Evolutionary conservation across 1,140 invertebrate species (phyloP).

Genomic region (Pseudomyrmex gracilis): DNA sequence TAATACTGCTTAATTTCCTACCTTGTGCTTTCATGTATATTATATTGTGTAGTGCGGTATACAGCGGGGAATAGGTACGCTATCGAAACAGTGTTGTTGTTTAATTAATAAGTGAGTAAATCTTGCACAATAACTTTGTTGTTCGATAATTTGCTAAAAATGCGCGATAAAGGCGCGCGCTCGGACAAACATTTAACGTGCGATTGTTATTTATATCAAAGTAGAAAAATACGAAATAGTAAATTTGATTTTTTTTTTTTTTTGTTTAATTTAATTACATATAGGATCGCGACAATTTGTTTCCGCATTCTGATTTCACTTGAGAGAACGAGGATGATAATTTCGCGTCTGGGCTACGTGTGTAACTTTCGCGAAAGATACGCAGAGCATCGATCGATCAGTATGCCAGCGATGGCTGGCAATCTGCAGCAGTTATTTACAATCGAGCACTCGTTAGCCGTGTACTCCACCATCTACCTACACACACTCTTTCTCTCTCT

Average conservation of each 20-base stretch:
- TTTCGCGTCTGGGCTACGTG: background rate
- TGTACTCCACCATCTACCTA: conserved; percentile 40
- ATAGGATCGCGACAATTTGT: background rate
- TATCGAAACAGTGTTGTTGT: conserved; percentile 38
- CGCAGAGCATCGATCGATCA: conserved; percentile 52
- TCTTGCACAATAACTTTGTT: conserved; percentile 7
- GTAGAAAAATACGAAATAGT: too few species aligned
- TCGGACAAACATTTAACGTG: background rate
- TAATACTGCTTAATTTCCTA: conserved; percentile 30
- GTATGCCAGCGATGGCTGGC: conserved; percentile 47
- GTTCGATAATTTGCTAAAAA: conserved; percentile 1
- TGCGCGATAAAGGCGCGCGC: background rate
- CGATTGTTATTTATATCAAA: too few species aligned
- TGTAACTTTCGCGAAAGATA: conserved; percentile 50
- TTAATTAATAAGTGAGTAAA: conserved; percentile 45
- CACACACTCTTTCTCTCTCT: conserved; percentile 17
- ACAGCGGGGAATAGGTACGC: background rate
- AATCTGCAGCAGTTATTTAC: conserved; percentile 75
- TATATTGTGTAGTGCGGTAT: conserved; percentile 1
- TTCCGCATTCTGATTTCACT: background rate
- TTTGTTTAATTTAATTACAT: too few species aligned
- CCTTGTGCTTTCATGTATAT: conserved; percentile 9
- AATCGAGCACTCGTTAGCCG: conserved; percentile 77
- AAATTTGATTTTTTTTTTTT: too few species aligned
- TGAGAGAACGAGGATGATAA: background rate